Conservation (phyloP, 2,113 vertebrate species). For the Cyphomyrus plagiostoma region DNA sequence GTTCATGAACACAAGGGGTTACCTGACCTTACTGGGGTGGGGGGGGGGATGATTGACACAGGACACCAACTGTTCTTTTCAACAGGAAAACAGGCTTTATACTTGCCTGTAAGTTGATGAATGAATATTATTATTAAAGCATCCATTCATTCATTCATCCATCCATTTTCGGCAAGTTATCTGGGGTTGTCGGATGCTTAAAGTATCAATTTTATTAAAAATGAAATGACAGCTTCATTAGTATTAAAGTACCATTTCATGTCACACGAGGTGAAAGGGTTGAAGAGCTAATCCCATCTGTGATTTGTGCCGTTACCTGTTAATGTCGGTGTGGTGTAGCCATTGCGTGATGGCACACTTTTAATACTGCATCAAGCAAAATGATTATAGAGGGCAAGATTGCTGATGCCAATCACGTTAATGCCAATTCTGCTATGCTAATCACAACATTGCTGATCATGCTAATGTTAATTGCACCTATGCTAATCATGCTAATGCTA, state of each 20-base stretch:
- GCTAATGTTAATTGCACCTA: not conserved
- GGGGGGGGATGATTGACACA: not conserved
- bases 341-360: not conserved
- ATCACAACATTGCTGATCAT: not conserved
- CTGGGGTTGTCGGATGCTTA: not conserved
- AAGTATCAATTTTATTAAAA: not conserved
- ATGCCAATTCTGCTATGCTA: not conserved
- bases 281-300: not conserved
- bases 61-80: not conserved
- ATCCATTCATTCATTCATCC: not conserved
- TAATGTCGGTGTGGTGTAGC: not conserved
- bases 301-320: not conserved
- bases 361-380: not conserved
- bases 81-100: not conserved
- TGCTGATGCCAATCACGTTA: not conserved
- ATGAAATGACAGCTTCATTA: not conserved
- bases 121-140: not conserved
- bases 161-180: too few species aligned
- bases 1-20: not conserved
- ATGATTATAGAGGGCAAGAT: not conserved
- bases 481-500: not conserved
- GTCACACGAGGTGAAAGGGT: not conserved
- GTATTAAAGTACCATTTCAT: not conserved
- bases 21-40: not conserved
- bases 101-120: not conserved